phyloP scores from a whole-genome alignment of 2,113 vertebrate species.

The Sceloporus tristichus region DNA sequence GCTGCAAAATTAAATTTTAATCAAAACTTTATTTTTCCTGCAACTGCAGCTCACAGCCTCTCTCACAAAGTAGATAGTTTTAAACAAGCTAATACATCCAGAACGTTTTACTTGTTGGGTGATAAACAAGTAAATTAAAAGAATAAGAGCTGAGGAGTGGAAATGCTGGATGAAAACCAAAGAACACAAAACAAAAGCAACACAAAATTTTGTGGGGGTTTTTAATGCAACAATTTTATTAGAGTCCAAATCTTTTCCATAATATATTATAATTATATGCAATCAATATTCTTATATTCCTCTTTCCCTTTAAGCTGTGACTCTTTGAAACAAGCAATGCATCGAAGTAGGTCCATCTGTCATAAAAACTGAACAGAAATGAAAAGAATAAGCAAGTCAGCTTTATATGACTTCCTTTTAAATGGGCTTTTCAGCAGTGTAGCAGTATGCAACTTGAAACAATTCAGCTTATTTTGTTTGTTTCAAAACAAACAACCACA shows the following conservation, averaged over 20 bases:
- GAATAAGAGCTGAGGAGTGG: not conserved
- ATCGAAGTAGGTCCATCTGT: constrained; percentile 16
- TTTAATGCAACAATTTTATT: not conserved
- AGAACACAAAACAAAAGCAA: not conserved
- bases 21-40: not conserved
- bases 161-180: not conserved
- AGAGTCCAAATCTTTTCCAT: accelerated
- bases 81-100: not conserved
- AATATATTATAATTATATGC: not conserved
- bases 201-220: not conserved
- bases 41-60: not conserved
- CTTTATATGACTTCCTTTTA: constrained; percentile 42
- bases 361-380: constrained; percentile 53
- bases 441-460: constrained; percentile 41
- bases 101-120: not conserved
- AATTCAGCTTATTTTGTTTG: constrained; percentile 34
- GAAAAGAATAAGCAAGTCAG: not conserved
- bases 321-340: not conserved
- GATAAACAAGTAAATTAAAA: not conserved
- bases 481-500: constrained; percentile 70
- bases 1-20: not conserved
- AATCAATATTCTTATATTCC: constrained; percentile 10
- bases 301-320: not conserved
- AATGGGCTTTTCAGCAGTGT: constrained; percentile 58
- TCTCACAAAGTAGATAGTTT: accelerated